These are phyloP conservation scores for Rhodophaea formosa DNA, from an alignment of 2,888 invertebrate genomes.

Conservation along the genomic window DNA sequence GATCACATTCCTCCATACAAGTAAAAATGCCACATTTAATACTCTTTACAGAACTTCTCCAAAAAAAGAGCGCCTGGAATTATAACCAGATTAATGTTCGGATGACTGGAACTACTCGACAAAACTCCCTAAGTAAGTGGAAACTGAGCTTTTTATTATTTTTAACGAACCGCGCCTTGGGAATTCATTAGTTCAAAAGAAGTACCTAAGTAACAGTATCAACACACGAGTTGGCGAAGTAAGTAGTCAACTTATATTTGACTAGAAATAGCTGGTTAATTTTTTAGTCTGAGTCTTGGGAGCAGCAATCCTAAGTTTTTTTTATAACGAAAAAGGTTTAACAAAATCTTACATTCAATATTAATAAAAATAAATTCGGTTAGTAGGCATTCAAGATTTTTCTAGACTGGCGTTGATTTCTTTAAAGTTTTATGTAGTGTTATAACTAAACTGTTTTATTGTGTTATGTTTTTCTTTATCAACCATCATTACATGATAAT, in stretches of 20 bases:
- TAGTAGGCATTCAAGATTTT: too few species aligned
- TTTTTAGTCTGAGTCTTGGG: background rate
- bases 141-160: conserved; percentile 71
- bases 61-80: conserved; percentile 55
- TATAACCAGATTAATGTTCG: conserved; percentile 75
- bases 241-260: background rate
- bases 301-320: too few species aligned
- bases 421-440: too few species aligned
- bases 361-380: too few species aligned
- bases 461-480: too few species aligned
- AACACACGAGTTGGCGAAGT: conserved; percentile 15
- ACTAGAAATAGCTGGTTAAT: background rate
- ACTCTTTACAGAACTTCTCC: conserved; percentile 50
- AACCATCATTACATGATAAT: too few species aligned
- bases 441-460: too few species aligned
- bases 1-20: too few species aligned
- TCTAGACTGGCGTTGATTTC: too few species aligned
- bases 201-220: conserved; percentile 16
- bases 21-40: conserved; percentile 44
- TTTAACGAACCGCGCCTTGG: conserved; percentile 67
- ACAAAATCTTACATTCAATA: too few species aligned
- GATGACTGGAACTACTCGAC: conserved; percentile 67
- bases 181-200: conserved; percentile 71
- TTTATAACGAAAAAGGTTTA: too few species aligned
- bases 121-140: conserved; percentile 62